Conservation (phyloP, 2,797 vertebrate genomes). For the Sylvia borin region DNA sequence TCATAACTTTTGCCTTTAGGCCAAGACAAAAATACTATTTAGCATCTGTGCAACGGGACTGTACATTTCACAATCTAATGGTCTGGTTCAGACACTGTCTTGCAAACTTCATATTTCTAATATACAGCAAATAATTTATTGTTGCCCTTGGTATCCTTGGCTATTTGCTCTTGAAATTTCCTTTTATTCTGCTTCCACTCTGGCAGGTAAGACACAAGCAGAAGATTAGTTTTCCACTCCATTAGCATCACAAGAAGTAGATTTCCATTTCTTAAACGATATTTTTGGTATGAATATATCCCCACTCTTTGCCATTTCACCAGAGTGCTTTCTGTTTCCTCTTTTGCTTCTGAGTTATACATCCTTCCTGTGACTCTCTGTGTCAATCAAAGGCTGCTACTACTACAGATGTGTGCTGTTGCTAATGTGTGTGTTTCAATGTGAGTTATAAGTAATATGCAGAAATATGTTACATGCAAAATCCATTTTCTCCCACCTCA, state of each 20-base stretch:
- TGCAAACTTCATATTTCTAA: neutral
- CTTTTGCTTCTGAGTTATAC: neutral
- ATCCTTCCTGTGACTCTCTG: neutral
- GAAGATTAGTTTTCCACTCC: constrained; percentile 18
- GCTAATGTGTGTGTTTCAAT: neutral
- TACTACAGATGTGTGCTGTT: neutral
- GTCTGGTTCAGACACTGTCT: neutral
- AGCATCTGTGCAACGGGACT: neutral
- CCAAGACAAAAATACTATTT: neutral
- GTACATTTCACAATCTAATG: neutral
- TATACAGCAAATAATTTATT: neutral
- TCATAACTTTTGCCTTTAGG: neutral
- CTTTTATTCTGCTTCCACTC: neutral
- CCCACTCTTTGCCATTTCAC: neutral
- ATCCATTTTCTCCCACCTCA: neutral
- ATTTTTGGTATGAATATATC: neutral
- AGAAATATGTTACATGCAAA: neutral
- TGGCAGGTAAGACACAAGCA: neutral
- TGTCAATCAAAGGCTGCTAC: neutral
- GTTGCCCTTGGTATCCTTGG: neutral
- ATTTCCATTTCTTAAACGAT: neutral
- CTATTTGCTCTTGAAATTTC: constrained; percentile 12
- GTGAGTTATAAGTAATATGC: neutral
- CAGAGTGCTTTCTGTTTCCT: neutral
- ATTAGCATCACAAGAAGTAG: neutral